A percentile compares a stretch with the other conserved stretches of the same genome.
Evolutionary conservation across 2,888 invertebrate genomes (phyloP).

Genomic region (Doris montereyensis): DNA sequence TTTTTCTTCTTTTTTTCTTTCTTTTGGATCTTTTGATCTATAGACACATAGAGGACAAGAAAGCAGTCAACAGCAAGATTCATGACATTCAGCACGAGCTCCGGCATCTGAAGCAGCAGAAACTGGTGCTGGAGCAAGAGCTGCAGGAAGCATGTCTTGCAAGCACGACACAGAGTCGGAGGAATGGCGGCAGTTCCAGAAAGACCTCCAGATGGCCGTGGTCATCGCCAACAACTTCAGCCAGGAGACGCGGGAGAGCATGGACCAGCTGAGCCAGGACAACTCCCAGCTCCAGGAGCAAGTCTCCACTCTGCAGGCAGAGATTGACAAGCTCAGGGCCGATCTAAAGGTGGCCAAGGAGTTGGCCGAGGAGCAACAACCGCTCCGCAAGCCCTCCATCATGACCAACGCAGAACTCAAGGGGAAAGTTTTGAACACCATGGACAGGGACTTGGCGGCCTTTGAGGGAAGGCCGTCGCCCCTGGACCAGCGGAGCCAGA

Average conservation of each 20-base stretch:
- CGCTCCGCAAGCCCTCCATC: constrained; percentile 47
- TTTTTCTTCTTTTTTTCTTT: no score
- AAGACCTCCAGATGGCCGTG: constrained; percentile 86
- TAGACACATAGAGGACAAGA: no score
- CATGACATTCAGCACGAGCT: constrained; percentile 30
- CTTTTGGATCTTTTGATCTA: no score
- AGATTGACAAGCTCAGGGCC: constrained; percentile 81
- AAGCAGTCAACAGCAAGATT: constrained; percentile 12
- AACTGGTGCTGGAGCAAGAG: constrained; percentile 32
- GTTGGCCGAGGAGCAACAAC: constrained; percentile 44
- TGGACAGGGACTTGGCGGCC: constrained; percentile 66
- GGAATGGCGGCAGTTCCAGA: constrained; percentile 96
- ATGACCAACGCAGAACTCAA: constrained; percentile 62
- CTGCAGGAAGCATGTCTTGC: constrained; percentile 33
- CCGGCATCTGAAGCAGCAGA: constrained; percentile 27
- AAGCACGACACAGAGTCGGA: constrained; percentile 79
- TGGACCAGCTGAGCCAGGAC: constrained; percentile 85
- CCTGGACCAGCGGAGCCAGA: constrained; percentile 59
- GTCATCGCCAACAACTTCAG: constrained; percentile 97
- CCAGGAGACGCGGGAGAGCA: constrained; percentile 88
- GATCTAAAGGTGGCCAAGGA: constrained; percentile 82
- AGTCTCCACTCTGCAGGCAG: constrained; percentile 41
- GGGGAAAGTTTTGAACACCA: constrained; percentile 56
- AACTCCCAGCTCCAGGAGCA: constrained; percentile 86
- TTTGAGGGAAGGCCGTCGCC: constrained; percentile 52